Percentiles rank a stretch among this genome's conserved stretches.
Conservation (phyloP, 2,888 invertebrate genomes). For the Papilio gigon region DNA sequence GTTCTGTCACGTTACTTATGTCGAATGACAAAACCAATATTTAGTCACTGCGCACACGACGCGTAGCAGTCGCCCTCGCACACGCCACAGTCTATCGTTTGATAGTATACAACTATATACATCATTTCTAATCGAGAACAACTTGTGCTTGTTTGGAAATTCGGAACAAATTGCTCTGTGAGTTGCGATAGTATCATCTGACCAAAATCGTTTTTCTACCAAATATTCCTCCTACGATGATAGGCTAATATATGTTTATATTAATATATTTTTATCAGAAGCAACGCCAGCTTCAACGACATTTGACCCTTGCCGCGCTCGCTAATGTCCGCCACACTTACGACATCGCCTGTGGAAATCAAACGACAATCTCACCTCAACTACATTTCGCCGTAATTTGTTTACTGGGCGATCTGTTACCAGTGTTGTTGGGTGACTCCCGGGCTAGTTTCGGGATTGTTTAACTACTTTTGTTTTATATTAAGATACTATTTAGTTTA, state of each 20-base stretch:
- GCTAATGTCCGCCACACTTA: background rate
- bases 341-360: constrained; percentile 12
- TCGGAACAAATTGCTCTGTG: too few species aligned
- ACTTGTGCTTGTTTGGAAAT: too few species aligned
- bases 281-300: background rate
- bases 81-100: background rate
- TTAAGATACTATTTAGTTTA: too few species aligned
- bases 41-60: background rate
- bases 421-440: background rate
- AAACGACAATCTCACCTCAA: background rate
- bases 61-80: background rate
- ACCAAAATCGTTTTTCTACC: too few species aligned
- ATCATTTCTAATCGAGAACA: too few species aligned
- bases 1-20: background rate
- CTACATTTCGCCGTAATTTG: background rate
- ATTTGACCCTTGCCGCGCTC: constrained; percentile 15
- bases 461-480: too few species aligned
- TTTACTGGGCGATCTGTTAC: background rate
- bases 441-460: too few species aligned
- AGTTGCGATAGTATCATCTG: too few species aligned
- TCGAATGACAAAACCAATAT: constrained; percentile 7
- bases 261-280: background rate
- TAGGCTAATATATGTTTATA: background rate
- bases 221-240: too few species aligned
- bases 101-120: background rate